Evolutionary conservation across 2,113 vertebrate genomes (phyloP).

Genomic region (Trichechus manatus): DNA sequence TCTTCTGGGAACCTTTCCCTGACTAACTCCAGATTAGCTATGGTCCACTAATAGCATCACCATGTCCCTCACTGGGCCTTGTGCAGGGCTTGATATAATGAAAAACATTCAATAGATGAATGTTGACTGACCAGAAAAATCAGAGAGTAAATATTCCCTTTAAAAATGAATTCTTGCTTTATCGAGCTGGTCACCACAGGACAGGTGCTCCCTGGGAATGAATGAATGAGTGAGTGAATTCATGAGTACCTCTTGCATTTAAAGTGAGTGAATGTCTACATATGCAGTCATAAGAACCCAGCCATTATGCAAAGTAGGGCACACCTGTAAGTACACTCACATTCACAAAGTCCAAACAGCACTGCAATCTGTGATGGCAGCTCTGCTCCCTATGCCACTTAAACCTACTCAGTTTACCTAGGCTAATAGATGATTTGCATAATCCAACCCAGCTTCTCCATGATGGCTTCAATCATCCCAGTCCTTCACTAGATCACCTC

Average conservation of each 20-base stretch:
- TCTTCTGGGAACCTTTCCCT: background rate
- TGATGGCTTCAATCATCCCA: background rate
- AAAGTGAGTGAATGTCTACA: background rate
- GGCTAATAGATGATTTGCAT: background rate
- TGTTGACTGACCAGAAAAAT: background rate
- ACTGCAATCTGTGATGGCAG: background rate
- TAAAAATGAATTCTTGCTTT: background rate
- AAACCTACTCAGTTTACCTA: background rate
- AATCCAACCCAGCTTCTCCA: background rate
- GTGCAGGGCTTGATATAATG: background rate
- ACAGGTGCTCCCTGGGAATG: background rate
- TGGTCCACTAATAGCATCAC: background rate
- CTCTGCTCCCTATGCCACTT: background rate
- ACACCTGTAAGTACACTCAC: background rate
- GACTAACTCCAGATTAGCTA: background rate
- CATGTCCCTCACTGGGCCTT: background rate
- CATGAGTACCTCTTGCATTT: background rate
- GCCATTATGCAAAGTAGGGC: background rate
- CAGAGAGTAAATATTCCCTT: slow-evolving; percentile 20
- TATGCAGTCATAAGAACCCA: background rate
- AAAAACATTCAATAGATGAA: slow-evolving; percentile 3
- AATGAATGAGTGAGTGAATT: background rate
- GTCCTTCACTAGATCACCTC: background rate
- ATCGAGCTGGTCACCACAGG: background rate
- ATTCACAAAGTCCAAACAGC: background rate